Percentiles rank a stretch among this genome's conserved stretches.
These are phyloP conservation scores for Vulpes vulpes DNA, from an alignment of 2,113 vertebrate species.

Conservation along the genomic window DNA sequence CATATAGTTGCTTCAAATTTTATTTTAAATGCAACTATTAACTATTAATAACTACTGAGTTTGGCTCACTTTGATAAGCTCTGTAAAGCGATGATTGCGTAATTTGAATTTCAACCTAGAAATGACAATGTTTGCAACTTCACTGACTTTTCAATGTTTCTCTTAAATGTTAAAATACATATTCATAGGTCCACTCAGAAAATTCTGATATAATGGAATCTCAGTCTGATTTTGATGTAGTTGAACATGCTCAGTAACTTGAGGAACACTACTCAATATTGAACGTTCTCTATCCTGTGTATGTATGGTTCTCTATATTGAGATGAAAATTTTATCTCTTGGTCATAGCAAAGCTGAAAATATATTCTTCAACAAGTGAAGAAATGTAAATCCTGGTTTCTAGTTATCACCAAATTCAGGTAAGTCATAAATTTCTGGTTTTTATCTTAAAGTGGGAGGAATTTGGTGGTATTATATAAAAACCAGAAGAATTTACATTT, in stretches of 20 bases:
- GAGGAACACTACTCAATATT: background rate
- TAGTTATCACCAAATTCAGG: background rate
- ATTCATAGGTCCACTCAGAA: background rate
- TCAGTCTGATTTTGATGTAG: background rate
- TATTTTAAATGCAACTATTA: conserved; percentile 14
- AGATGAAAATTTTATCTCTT: background rate
- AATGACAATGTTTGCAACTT: background rate
- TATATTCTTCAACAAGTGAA: background rate
- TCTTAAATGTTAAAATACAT: background rate
- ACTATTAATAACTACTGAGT: background rate
- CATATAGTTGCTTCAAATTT: background rate
- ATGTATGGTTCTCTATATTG: background rate
- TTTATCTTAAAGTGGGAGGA: background rate
- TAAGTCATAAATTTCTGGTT: background rate
- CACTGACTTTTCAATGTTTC: background rate
- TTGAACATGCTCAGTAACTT: background rate
- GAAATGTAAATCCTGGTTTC: background rate
- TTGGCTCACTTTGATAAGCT: background rate
- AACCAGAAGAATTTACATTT: background rate
- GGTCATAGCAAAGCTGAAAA: background rate
- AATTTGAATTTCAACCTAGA: background rate
- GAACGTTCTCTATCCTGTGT: background rate
- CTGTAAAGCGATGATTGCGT: background rate
- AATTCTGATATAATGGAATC: background rate
- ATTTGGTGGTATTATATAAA: background rate